Base-by-base conservation (phyloP, 1,140 invertebrate species). In the Ptiloglossa arizonensis region DNA sequence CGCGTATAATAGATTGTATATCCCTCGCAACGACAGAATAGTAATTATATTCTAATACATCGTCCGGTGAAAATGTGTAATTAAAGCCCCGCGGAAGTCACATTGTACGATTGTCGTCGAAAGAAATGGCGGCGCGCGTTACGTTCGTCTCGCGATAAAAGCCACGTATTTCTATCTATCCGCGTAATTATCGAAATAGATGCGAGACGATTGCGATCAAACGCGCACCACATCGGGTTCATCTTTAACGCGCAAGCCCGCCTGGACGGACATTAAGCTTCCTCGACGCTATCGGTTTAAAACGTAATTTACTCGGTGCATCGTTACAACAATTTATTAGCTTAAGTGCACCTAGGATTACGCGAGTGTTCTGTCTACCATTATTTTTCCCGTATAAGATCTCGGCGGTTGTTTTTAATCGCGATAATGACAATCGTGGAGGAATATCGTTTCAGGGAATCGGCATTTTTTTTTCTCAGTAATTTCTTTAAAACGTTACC, bases 31-130 rank as follows among this genome's bases (percentile, higher is more conserved):
- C 24, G 50, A 24, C 38, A 38, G 59, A 64, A 73, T 73, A 50
- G 46, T 63, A 64, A 73, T 73, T 64, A 64, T 64, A 52, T 38
- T 73, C 35, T 73, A 27, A 63, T 62, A 46, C 46, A 52, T n/a
- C 13, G 59, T 8, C 17, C 48, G 6, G 5, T 52, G 59, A 17
- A 44, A 64, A 52, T 50, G 13, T 41, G 41, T 11, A 73, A 64
- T 73, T 64, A 54, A 64, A 54, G 52, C 15, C 5, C 24, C 24
- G 27, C 24, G 19, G 54, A 29, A n/a, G 1, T 24, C 8, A 22
- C n/a, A 22, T 27, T 4, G 32, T 22, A 9, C 46, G 24, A 22
- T 17, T 22, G 46, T 9, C 27, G 27, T 60, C 6, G 38, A 38
- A 32, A 44, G n/a, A 57, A 35, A 46, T 48, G 38, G 41, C 22